Percentiles rank a stretch among this genome's conserved stretches.
phyloP scores from a whole-genome alignment of 2,797 vertebrate genomes.

The Huso huso region DNA sequence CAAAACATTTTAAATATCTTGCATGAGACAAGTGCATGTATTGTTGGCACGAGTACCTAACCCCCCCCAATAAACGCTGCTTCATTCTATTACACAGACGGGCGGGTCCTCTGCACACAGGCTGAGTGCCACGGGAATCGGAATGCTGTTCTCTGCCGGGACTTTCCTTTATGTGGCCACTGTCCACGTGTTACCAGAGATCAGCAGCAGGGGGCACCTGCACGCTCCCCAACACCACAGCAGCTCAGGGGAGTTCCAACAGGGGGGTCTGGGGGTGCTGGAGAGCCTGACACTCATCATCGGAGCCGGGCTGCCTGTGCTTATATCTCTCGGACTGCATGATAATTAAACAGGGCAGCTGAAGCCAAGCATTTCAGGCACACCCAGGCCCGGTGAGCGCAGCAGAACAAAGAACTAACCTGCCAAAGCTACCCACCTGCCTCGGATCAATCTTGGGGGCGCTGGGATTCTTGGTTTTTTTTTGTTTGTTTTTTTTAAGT shows the following conservation, averaged over 20 bases:
- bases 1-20: too few relatives aligned
- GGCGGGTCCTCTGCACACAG: slow-evolving; percentile 40
- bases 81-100: slow-evolving; percentile 37
- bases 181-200: slow-evolving; percentile 55
- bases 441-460: too few relatives aligned
- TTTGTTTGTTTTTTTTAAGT: too few relatives aligned
- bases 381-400: too few relatives aligned
- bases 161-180: slow-evolving; percentile 64
- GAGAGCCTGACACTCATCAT: slow-evolving; percentile 58
- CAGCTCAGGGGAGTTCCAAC: slow-evolving; percentile 19
- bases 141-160: slow-evolving; percentile 62
- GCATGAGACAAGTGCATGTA: too few relatives aligned
- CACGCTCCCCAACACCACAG: slow-evolving; percentile 24
- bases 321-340: slow-evolving; percentile 49
- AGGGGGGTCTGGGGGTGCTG: slow-evolving; percentile 40
- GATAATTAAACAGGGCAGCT: slow-evolving; percentile 38
- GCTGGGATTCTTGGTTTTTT: too few relatives aligned
- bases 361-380: background rate
- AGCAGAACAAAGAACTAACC: too few relatives aligned
- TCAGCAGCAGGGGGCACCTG: slow-evolving; percentile 42
- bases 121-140: slow-evolving; percentile 51
- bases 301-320: slow-evolving; percentile 49
- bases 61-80: slow-evolving; percentile 1
- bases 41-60: background rate
- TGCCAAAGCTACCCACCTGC: too few relatives aligned